phyloP scores from a whole-genome alignment of 1,140 invertebrate genomes.

The Pseudomyrmex pallidus region DNA sequence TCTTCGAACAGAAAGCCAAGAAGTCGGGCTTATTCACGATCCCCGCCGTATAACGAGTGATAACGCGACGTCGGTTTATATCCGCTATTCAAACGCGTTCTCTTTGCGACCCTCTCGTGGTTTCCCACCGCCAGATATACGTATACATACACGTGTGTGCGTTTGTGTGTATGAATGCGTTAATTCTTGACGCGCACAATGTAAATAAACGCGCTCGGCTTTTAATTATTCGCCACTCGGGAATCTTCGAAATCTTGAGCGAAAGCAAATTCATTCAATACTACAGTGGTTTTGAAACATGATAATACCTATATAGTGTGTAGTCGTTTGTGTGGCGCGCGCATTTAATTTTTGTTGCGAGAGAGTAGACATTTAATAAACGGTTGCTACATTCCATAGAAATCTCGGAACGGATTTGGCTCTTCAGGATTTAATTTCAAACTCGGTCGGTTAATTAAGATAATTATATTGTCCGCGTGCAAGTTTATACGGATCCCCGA shows the following conservation, averaged over 20 bases:
- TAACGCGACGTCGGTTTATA: slow-evolving; percentile 37
- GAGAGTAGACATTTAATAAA: slow-evolving; percentile 33
- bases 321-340: background rate
- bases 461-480: background rate
- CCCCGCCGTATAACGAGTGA: slow-evolving; percentile 17
- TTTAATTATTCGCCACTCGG: slow-evolving; percentile 20
- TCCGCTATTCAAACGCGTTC: slow-evolving; percentile 29
- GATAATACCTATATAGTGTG: slow-evolving; percentile 36
- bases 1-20: background rate
- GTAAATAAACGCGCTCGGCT: slow-evolving; percentile 24
- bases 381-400: background rate
- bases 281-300: slow-evolving; percentile 6
- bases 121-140: too few species aligned
- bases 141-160: too few species aligned
- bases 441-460: slow-evolving; percentile 7
- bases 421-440: background rate
- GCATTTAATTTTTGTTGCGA: slow-evolving; percentile 27
- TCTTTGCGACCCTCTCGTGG: background rate
- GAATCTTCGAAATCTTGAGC: slow-evolving; percentile 38
- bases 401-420: slow-evolving; percentile 7
- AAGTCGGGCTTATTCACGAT: background rate
- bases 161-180: background rate
- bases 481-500: background rate
- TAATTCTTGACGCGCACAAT: slow-evolving; percentile 27
- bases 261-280: slow-evolving; percentile 2